Evolutionary conservation across 2,113 vertebrate genomes (phyloP).

Genomic region (Erpornis zantholeuca): DNA sequence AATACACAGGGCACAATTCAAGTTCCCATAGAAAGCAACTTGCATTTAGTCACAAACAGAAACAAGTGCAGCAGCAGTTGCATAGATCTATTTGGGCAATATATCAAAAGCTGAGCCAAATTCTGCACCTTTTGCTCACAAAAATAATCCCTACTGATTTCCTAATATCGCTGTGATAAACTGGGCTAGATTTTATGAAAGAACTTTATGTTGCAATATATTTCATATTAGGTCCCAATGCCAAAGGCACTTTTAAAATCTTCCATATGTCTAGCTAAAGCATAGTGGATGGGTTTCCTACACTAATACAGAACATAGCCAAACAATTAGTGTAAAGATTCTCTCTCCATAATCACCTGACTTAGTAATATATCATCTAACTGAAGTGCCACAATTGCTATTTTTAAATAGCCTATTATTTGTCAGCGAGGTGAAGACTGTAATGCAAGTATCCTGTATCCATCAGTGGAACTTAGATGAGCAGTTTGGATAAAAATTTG

Average conservation of each 20-base stretch:
- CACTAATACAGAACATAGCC: not conserved
- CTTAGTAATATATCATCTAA: not conserved
- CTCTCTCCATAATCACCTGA: not conserved
- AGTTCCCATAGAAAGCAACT: slow-evolving; percentile 2
- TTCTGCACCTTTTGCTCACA: not conserved
- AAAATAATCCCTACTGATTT: not conserved
- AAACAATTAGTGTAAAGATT: slow-evolving; percentile 1
- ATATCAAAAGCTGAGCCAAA: not conserved
- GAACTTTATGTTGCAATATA: not conserved
- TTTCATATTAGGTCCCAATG: not conserved
- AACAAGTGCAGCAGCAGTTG: not conserved
- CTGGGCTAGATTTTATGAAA: not conserved
- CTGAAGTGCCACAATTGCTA: not conserved
- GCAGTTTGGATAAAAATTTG: not conserved
- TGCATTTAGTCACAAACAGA: slow-evolving; percentile 17
- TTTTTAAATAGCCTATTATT: not conserved
- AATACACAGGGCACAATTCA: slow-evolving; percentile 24
- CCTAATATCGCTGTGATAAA: not conserved
- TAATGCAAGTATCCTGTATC: not conserved
- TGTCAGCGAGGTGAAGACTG: not conserved
- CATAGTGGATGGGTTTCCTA: not conserved
- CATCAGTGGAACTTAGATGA: not conserved
- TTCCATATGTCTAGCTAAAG: not conserved
- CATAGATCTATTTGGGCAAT: not conserved
- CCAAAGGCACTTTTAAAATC: not conserved